Percentiles rank a stretch among this genome's conserved stretches.
Conservation (phyloP, 2,113 vertebrate genomes). For the Solea senegalensis region DNA sequence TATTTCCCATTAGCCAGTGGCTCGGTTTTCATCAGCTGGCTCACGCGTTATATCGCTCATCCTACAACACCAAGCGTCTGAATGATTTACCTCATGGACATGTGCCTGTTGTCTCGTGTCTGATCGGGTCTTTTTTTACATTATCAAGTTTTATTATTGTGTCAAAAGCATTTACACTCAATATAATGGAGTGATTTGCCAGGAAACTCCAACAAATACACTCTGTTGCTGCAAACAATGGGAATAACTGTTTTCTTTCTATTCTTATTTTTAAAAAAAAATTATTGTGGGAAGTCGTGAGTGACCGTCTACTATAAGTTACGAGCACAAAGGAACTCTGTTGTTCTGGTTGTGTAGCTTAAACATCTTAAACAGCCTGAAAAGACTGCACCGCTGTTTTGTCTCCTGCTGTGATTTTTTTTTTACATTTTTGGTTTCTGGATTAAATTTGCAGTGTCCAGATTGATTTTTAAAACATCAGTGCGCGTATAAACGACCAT, state of each 20-base stretch:
- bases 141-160: constrained; percentile 26
- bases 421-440: too few relatives aligned
- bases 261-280: constrained; percentile 24
- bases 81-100: constrained; percentile 54
- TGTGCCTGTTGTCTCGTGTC: constrained; percentile 19
- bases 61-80: constrained; percentile 40
- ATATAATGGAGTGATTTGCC: constrained; percentile 3
- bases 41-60: constrained; percentile 15
- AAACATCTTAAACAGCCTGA: constrained; percentile 46
- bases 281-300: constrained; percentile 29
- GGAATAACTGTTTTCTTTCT: background rate
- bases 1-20: constrained; percentile 26
- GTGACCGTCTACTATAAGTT: constrained; percentile 35
- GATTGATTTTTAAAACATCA: background rate
- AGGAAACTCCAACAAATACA: background rate
- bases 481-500: too few relatives aligned
- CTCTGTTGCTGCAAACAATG: constrained; percentile 13
- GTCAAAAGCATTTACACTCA: constrained; percentile 12
- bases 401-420: constrained; percentile 6
- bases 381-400: constrained; percentile 10
- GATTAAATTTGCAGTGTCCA: background rate
- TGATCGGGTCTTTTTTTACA: constrained; percentile 4
- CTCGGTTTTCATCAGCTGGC: constrained; percentile 45
- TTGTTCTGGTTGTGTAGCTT: constrained; percentile 24
- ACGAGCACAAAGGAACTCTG: constrained; percentile 35